Evolutionary conservation across 2,797 vertebrate genomes (phyloP).

Genomic region (Syndactyla subalaris): DNA sequence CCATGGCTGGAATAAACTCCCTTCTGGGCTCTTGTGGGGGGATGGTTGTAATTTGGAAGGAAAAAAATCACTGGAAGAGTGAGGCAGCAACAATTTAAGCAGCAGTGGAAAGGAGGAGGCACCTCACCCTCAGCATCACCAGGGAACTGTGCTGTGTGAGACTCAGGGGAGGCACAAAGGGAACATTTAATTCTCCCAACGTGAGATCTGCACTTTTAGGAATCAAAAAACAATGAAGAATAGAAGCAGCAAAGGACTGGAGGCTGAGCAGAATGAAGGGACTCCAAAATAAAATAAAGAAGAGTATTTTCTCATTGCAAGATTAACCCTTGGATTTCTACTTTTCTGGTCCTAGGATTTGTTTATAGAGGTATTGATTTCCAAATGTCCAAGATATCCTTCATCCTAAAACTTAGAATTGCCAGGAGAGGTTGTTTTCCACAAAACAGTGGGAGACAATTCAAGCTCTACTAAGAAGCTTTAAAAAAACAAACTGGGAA

Average conservation of each 20-base stretch:
- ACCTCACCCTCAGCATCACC: neutral
- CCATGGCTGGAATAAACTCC: neutral
- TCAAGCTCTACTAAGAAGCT: neutral
- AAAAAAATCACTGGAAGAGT: neutral
- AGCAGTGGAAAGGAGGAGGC: neutral
- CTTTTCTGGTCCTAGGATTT: neutral
- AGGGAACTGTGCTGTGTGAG: neutral
- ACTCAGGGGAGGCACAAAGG: neutral
- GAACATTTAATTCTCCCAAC: neutral
- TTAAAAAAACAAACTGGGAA: neutral
- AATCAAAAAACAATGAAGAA: neutral
- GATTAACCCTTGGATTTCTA: neutral
- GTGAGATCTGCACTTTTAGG: neutral
- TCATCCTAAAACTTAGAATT: neutral
- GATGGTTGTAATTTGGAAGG: neutral
- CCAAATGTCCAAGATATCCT: neutral
- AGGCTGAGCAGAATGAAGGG: neutral
- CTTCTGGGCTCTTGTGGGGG: neutral
- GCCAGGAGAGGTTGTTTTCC: accelerated
- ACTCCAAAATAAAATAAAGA: neutral
- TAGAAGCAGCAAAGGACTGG: neutral
- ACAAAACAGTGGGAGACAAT: neutral
- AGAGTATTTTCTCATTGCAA: neutral
- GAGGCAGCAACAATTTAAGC: neutral
- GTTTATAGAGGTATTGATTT: neutral